Conservation (phyloP, 2,797 vertebrate genomes). For the Brachymystax lenok region DNA sequence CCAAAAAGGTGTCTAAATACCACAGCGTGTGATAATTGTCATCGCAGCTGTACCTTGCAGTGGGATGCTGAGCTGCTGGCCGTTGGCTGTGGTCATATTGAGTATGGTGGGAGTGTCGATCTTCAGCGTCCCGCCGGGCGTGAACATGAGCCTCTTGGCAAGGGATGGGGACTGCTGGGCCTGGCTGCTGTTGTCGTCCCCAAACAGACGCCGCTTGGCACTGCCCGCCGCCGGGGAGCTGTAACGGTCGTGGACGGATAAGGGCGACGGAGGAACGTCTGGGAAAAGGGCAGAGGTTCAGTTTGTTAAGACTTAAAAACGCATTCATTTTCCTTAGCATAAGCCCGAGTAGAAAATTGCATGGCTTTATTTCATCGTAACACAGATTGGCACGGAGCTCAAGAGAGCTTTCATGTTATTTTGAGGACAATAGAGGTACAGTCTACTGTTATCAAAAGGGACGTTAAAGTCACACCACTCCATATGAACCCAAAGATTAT, state of each 20-base stretch:
- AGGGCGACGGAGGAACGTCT: conserved; percentile 87
- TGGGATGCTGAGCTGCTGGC: conserved; percentile 80
- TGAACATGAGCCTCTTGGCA: conserved; percentile 74
- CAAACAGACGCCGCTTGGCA: conserved; percentile 92
- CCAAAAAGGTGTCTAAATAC: not conserved
- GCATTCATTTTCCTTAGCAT: no score
- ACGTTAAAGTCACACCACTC: not conserved
- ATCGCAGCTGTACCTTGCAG: conserved; percentile 76
- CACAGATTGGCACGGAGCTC: no score
- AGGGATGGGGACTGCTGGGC: conserved; percentile 67
- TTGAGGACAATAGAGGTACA: not conserved
- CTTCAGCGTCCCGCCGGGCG: conserved; percentile 70
- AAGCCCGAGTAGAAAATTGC: no score
- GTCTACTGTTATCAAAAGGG: not conserved
- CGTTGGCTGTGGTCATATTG: conserved; percentile 65
- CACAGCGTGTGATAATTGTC: not conserved
- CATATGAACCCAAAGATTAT: not conserved
- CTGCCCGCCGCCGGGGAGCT: conserved; percentile 93
- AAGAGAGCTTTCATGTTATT: not conserved
- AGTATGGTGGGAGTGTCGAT: conserved; percentile 78
- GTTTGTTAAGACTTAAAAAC: not conserved
- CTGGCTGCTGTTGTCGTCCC: conserved; percentile 76
- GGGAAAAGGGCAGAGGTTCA: not conserved
- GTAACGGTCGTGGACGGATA: conserved; percentile 92
- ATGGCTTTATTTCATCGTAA: no score